phyloP scores from a whole-genome alignment of 2,113 vertebrate species.

The Garra rufa region DNA sequence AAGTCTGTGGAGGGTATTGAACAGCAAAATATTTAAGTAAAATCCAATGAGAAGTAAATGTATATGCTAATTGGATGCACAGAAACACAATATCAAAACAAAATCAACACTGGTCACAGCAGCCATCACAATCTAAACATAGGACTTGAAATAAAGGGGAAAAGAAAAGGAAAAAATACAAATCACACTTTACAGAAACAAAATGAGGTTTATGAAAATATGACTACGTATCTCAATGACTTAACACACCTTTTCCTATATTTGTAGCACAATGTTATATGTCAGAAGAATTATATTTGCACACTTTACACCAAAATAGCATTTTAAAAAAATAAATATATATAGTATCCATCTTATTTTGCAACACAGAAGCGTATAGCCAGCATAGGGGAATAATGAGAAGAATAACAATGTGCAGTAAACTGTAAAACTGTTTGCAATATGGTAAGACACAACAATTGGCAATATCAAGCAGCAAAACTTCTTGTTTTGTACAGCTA shows the following conservation, averaged over 20 bases:
- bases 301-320: neutral
- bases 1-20: neutral
- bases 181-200: neutral
- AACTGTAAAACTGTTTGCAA: too few relatives aligned
- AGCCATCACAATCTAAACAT: neutral
- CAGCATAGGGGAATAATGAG: too few relatives aligned
- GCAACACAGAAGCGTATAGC: too few relatives aligned
- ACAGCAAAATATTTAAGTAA: neutral
- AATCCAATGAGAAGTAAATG: neutral
- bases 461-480: too few relatives aligned
- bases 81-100: constrained; percentile 24
- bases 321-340: neutral
- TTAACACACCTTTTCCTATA: neutral
- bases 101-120: constrained; percentile 23
- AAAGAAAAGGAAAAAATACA: neutral
- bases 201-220: neutral
- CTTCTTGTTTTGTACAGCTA: too few relatives aligned
- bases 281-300: too few relatives aligned
- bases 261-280: neutral
- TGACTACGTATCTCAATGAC: neutral
- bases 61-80: neutral
- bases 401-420: too few relatives aligned
- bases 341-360: too few relatives aligned
- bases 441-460: too few relatives aligned
- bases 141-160: neutral